Evolutionary conservation across 2,113 vertebrate species (phyloP), one percentile per base, ranked within the genome.

Genomic region (Capreolus pygargus): DNA sequence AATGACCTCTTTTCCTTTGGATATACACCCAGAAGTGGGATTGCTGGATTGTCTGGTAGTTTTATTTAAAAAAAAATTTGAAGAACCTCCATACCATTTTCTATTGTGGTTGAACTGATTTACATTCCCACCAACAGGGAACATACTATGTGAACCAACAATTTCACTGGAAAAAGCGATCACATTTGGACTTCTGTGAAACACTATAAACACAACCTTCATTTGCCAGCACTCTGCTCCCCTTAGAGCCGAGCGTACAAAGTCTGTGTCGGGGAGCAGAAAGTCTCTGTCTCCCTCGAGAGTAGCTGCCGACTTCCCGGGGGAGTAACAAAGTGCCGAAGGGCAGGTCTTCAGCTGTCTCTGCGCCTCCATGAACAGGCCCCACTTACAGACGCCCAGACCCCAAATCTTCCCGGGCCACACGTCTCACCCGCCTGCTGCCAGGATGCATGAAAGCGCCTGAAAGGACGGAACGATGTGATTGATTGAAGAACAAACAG

Each of bases 211-310:
- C n/a, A 70, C 19, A 70, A 3, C 67, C 19, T 1, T 39, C 39
- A 39, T 12, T 23, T 39, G n/a, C 17, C 39, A 6, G 50, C 23
- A 0, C 58, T 19, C 25, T 2, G 57, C 57, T 39, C n/a, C 12
- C 30, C 25, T 1, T 6, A 12, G 54, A 5, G 25, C 13, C 0
- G 3, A 17, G 52, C 0, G 1, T 52, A 6, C 0, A 1, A 15
- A 78, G 55, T 6, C 23, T 0, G 8, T 9, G 64, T 30, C 3
- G 0, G 10, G 13, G 28, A 1, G 8, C 1, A 15, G 11, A 14
- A 9, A 12, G 6, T 7, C 5, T 47, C 43, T 7, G 4, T 16
- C n/a, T 58, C 58, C 7, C 5, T 3, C 0, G 0, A 6, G 85
- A 6, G 6, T 1, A 19, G 36, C 61, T 3, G 61, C 79, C 17